A percentile compares a stretch with the other conserved stretches of the same genome.
Conservation (phyloP, 2,797 vertebrate genomes). For the Amphiprion clarkii region DNA sequence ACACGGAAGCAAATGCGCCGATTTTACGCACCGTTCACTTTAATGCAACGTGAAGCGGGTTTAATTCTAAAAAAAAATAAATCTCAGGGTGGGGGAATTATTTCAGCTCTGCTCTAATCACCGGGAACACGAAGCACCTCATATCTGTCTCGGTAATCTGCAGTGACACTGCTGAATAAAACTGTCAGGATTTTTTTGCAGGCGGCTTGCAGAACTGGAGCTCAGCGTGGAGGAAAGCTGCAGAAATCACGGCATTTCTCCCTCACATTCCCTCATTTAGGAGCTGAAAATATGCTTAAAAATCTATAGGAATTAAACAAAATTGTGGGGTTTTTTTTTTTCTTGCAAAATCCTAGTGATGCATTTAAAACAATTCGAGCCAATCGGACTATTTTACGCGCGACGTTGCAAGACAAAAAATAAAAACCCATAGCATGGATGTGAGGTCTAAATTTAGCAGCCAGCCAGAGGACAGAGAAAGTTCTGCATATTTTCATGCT, state of each 20-base stretch:
- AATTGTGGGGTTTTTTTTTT: too few species aligned
- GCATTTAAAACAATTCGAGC: background rate
- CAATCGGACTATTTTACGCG: constrained; percentile 10
- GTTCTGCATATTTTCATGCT: constrained; percentile 78
- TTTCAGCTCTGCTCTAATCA: constrained; percentile 54
- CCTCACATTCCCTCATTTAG: background rate
- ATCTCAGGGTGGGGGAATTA: background rate
- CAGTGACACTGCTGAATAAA: constrained; percentile 66
- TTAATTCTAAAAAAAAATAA: background rate
- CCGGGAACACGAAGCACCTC: constrained; percentile 51
- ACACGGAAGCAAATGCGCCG: background rate
- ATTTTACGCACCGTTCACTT: background rate
- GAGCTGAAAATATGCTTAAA: background rate
- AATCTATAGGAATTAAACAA: background rate
- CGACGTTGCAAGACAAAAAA: constrained; percentile 37
- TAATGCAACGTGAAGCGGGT: background rate
- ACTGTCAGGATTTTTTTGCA: constrained; percentile 53
- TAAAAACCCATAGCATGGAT: background rate
- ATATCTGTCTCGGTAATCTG: constrained; percentile 59
- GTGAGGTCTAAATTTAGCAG: constrained; percentile 74
- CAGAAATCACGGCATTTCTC: constrained; percentile 17
- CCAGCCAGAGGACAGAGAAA: constrained; percentile 75
- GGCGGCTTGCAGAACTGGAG: constrained; percentile 43
- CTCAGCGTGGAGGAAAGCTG: constrained; percentile 7
- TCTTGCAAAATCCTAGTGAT: too few species aligned